phyloP scores from a whole-genome alignment of 2,797 vertebrate species.

The Falco berigora region DNA sequence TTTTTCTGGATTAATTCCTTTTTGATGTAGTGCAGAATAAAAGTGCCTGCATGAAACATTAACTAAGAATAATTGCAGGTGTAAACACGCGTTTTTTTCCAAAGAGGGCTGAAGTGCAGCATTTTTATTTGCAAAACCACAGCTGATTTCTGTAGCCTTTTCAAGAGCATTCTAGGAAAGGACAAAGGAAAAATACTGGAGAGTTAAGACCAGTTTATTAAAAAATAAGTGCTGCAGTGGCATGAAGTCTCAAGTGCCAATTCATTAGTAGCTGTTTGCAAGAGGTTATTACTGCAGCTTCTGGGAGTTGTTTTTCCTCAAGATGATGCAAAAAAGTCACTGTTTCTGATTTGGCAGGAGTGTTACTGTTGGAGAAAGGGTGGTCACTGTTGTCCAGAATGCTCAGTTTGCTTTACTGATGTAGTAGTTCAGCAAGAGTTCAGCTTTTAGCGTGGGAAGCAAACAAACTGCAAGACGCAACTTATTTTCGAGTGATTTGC shows the following conservation, averaged over 20 bases:
- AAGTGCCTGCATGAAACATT: not conserved
- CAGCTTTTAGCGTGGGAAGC: not conserved
- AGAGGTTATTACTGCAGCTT: no score
- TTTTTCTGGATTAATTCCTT: not conserved
- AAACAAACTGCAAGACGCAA: not conserved
- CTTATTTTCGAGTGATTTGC: not conserved
- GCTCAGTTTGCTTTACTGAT: not conserved
- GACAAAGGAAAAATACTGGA: not conserved
- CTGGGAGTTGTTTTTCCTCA: not conserved
- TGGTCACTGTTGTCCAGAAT: not conserved
- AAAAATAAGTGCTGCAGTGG: not conserved
- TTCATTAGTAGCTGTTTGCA: not conserved
- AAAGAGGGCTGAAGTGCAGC: not conserved
- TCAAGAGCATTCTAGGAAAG: not conserved
- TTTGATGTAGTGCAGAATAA: not conserved
- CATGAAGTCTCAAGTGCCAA: not conserved
- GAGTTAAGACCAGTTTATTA: not conserved
- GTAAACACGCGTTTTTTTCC: not conserved
- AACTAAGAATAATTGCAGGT: not conserved
- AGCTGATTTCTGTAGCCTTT: not conserved
- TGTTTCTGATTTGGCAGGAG: not conserved
- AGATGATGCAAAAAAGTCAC: not conserved
- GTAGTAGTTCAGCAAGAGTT: not conserved
- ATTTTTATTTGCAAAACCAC: not conserved
- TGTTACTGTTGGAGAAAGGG: not conserved